These are phyloP conservation scores for Microctenopoma steveboyesi DNA, from an alignment of 2,797 vertebrate species.

Conservation along the genomic window DNA sequence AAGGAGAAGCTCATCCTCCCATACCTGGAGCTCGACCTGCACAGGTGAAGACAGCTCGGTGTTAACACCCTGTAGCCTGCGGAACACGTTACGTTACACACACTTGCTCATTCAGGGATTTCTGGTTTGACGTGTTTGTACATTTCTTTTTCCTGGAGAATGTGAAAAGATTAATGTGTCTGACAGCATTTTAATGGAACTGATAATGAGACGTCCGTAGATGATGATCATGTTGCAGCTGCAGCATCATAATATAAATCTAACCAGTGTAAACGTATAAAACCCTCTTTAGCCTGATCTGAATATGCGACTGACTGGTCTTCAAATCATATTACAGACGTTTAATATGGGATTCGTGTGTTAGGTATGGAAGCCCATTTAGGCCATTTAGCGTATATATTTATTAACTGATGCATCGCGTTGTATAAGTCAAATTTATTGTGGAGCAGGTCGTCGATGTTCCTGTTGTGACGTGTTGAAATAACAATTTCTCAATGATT, in stretches of 20 bases:
- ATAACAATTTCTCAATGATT: neutral
- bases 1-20: constrained; percentile 98
- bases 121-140: constrained; percentile 36
- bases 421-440: constrained; percentile 21
- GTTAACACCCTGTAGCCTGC: neutral
- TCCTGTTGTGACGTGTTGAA: neutral
- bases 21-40: constrained; percentile 93
- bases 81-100: too few species aligned
- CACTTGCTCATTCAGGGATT: neutral
- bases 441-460: neutral
- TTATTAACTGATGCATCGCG: neutral
- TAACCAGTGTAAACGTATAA: too few species aligned
- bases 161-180: neutral
- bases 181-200: neutral
- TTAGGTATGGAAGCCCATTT: too few species aligned
- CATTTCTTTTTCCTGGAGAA: neutral
- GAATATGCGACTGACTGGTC: too few species aligned
- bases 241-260: too few species aligned
- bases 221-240: too few species aligned
- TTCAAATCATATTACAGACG: too few species aligned
- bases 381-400: too few species aligned
- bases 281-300: too few species aligned
- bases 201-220: too few species aligned
- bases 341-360: too few species aligned
- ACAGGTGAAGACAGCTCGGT: constrained; percentile 86